phyloP scores from a whole-genome alignment of 2,797 vertebrate genomes.

The Decapterus maruadsi region DNA sequence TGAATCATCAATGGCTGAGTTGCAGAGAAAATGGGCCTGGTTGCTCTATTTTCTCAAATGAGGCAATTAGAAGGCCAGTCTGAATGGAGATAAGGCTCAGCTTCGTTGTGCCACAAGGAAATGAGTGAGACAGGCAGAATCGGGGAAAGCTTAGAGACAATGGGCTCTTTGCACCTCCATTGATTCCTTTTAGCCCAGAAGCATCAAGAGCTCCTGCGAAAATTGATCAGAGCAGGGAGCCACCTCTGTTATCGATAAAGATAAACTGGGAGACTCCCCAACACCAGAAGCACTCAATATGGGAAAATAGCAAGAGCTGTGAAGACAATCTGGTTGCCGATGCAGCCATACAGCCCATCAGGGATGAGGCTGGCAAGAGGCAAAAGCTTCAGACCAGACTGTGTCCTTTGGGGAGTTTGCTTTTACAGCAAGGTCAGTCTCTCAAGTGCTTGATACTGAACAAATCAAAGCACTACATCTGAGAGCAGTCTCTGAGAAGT shows the following conservation, averaged over 20 bases:
- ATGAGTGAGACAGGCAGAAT: slow-evolving; percentile 69
- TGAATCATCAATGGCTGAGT: slow-evolving; percentile 71
- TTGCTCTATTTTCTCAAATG: slow-evolving; percentile 85
- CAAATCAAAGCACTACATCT: slow-evolving; percentile 76
- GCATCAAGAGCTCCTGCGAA: slow-evolving; percentile 68
- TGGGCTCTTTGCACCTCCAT: slow-evolving; percentile 70
- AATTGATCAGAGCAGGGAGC: slow-evolving; percentile 80
- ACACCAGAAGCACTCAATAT: slow-evolving; percentile 54
- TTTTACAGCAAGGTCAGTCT: slow-evolving; percentile 72
- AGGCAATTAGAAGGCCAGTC: slow-evolving; percentile 79
- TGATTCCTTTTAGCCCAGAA: slow-evolving; percentile 73
- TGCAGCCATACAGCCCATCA: slow-evolving; percentile 32
- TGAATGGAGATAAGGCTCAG: slow-evolving; percentile 79
- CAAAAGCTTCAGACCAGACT: slow-evolving; percentile 61
- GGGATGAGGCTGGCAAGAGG: slow-evolving; percentile 48
- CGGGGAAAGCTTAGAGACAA: slow-evolving; percentile 48
- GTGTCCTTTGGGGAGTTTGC: slow-evolving; percentile 62
- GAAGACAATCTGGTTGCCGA: slow-evolving; percentile 62
- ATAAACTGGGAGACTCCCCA: slow-evolving; percentile 65
- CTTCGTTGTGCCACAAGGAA: slow-evolving; percentile 65
- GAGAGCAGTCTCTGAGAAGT: slow-evolving; percentile 47
- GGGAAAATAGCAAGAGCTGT: slow-evolving; percentile 59
- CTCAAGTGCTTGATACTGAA: slow-evolving; percentile 67
- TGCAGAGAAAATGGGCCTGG: slow-evolving; percentile 68
- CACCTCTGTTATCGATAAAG: slow-evolving; percentile 78